Percentiles rank a stretch among this genome's conserved stretches.
Evolutionary conservation across 2,888 invertebrate species (phyloP).

Genomic region (Brachynemurus nebulosus): DNA sequence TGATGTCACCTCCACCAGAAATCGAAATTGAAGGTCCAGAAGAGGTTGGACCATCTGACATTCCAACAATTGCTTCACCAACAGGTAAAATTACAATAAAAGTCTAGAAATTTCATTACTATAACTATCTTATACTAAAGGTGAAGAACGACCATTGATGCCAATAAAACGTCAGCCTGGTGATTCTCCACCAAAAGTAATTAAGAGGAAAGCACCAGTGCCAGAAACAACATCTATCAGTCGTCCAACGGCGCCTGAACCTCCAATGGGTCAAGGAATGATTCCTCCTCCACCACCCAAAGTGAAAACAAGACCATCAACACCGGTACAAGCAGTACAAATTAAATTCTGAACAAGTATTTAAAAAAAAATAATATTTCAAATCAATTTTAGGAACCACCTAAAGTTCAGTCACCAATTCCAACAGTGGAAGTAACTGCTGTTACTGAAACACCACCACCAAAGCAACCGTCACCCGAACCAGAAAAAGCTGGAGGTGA

Average conservation of each 20-base stretch:
- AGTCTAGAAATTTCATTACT: background rate
- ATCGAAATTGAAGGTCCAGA: background rate
- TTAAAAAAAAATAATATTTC: too few relatives aligned
- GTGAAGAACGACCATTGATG: constrained; percentile 27
- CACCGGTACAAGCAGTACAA: background rate
- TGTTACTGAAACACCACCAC: constrained; percentile 15
- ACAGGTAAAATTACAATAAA: background rate
- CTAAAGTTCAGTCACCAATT: constrained; percentile 6
- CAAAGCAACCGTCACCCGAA: constrained; percentile 13
- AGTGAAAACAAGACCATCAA: constrained; percentile 6
- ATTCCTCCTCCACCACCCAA: constrained; percentile 34
- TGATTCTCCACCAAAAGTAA: constrained; percentile 36
- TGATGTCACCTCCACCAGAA: background rate
- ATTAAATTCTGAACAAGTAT: background rate
- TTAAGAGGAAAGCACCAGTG: constrained; percentile 32
- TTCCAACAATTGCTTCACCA: background rate
- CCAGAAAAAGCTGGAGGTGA: constrained; percentile 10
- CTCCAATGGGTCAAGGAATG: constrained; percentile 31
- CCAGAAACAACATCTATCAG: constrained; percentile 26
- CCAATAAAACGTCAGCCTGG: constrained; percentile 29
- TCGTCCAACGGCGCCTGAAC: constrained; percentile 34
- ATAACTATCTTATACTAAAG: background rate
- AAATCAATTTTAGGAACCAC: background rate
- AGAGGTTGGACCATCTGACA: background rate
- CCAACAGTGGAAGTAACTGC: constrained; percentile 12